Conservation (phyloP, 2,797 vertebrate genomes). For the Aphelocoma californica region DNA sequence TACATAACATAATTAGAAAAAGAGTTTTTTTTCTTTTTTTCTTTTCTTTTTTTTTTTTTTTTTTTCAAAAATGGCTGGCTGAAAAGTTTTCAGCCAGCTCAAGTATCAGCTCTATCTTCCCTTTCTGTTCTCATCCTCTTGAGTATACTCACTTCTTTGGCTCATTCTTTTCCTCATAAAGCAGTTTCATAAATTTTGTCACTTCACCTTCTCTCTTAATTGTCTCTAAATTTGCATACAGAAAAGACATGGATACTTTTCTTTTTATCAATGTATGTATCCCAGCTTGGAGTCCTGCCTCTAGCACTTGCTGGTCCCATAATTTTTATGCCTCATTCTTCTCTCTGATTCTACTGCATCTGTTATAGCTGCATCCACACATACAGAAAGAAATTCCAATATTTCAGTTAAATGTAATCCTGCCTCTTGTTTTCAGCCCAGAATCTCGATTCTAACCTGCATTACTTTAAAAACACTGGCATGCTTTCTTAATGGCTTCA, state of each 20-base stretch:
- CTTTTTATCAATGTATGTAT: neutral
- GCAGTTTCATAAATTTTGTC: neutral
- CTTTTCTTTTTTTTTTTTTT: neutral
- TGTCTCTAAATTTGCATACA: neutral
- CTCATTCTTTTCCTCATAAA: neutral
- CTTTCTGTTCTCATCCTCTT: neutral
- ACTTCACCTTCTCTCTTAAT: neutral
- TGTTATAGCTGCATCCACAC: neutral
- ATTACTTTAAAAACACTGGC: neutral
- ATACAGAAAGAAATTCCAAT: neutral
- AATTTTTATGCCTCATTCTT: neutral
- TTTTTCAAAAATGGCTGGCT: neutral
- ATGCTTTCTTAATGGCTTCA: neutral
- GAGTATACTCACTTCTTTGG: neutral
- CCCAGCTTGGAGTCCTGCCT: neutral
- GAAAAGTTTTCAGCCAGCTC: neutral
- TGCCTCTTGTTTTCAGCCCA: neutral
- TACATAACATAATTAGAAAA: constrained; percentile 36
- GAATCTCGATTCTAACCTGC: neutral
- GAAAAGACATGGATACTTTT: neutral
- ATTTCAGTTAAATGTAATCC: neutral
- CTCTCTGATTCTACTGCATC: neutral
- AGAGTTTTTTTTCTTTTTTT: neutral
- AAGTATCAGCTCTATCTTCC: neutral
- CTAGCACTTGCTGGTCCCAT: neutral